phyloP scores from a whole-genome alignment of 2,113 vertebrate species.

The pig (Sus scrofa) region T2T-Sscrofa CM000824.6:187860001-187860500 shows the following conservation, averaged over 20 bases:
- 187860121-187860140: constrained; percentile 13
- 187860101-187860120: constrained; percentile 31
- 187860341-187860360: constrained; percentile 65
- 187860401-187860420: constrained; percentile 34
- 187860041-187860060: not conserved
- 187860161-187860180: not conserved
- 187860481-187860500: not conserved
- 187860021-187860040: not conserved
- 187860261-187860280: constrained; percentile 38
- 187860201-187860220: constrained; percentile 61
- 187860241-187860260: constrained; percentile 52
- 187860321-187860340: constrained; percentile 51
- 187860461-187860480: not conserved
- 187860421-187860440: constrained; percentile 48
- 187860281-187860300: constrained; percentile 55
- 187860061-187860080: constrained; percentile 20
- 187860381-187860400: constrained; percentile 30
- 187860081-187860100: not conserved
- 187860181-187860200: not conserved
- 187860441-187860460: constrained; percentile 18
- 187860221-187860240: not conserved
- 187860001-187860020: constrained; percentile 36
- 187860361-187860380: not conserved
- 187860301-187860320: constrained; percentile 65
- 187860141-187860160: not conserved